Percentiles rank a stretch among this genome's conserved stretches.
phyloP scores from a whole-genome alignment of 1,140 invertebrate genomes.

The Orius insidiosus region DNA sequence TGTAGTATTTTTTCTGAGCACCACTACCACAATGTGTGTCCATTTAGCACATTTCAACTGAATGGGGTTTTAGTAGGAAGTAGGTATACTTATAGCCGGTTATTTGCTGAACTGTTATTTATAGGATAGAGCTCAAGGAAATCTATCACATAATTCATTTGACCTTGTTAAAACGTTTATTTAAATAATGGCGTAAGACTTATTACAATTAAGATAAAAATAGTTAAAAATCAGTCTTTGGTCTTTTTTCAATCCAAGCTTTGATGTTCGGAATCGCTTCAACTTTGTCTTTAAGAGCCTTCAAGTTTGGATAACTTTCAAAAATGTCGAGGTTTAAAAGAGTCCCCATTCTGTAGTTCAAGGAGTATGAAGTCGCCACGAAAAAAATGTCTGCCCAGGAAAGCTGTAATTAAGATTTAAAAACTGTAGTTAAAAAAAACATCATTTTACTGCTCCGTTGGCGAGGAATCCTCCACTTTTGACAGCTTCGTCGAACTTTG shows the following conservation, averaged over 20 bases:
- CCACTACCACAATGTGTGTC: too few relatives aligned
- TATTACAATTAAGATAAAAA: too few relatives aligned
- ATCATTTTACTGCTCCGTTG: constrained; percentile 33
- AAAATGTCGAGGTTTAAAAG: constrained; percentile 35
- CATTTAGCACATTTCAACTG: too few relatives aligned
- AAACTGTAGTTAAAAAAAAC: constrained; percentile 36
- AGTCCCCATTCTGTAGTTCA: constrained; percentile 36
- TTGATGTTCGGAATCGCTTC: constrained; percentile 28
- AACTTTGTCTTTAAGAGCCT: constrained; percentile 29
- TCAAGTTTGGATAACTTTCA: constrained; percentile 31
- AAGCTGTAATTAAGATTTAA: constrained; percentile 27
- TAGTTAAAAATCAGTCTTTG: constrained; percentile 18
- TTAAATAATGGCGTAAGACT: too few relatives aligned
- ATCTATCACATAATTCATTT: too few relatives aligned
- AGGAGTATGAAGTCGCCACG: constrained; percentile 35
- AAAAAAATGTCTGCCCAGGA: constrained; percentile 46
- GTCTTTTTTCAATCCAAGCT: constrained; percentile 31
- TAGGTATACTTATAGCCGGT: too few relatives aligned
- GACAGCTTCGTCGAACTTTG: constrained; percentile 33
- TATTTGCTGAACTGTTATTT: too few relatives aligned
- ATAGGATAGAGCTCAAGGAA: too few relatives aligned
- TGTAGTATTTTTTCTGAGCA: too few relatives aligned
- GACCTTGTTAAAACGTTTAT: too few relatives aligned
- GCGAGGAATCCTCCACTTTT: constrained; percentile 36
- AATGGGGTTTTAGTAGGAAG: too few relatives aligned